A percentile compares a stretch with the other conserved stretches of the same genome.
Evolutionary conservation across 1,140 invertebrate species (phyloP).

Genomic region (Hetaerina americana): DNA sequence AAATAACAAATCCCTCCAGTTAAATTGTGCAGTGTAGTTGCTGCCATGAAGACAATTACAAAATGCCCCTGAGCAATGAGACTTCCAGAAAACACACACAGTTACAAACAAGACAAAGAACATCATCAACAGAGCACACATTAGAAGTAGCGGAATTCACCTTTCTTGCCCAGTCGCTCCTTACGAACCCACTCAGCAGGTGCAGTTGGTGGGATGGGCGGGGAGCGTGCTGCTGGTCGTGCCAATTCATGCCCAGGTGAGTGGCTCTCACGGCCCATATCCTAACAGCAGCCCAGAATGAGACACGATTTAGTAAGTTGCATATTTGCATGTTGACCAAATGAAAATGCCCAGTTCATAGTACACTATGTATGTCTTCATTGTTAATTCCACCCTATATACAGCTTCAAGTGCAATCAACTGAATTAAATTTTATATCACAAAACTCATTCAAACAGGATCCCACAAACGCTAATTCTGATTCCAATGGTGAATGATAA

Average conservation of each 20-base stretch:
- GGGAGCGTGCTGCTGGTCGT: background rate
- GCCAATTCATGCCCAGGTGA: background rate
- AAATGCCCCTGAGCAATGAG: background rate
- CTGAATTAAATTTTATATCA: too few species aligned
- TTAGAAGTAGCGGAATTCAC: conserved; percentile 92
- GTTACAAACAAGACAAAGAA: background rate
- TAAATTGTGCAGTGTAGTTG: too few species aligned
- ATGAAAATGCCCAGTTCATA: too few species aligned
- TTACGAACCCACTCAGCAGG: conserved; percentile 68
- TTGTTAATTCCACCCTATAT: too few species aligned
- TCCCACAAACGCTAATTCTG: background rate
- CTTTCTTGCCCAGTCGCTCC: conserved; percentile 83
- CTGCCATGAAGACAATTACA: background rate
- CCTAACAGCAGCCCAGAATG: too few species aligned
- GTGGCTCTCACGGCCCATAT: conserved; percentile 3
- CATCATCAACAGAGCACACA: background rate
- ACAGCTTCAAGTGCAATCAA: too few species aligned
- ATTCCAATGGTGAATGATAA: background rate
- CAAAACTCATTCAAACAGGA: too few species aligned
- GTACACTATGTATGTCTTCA: too few species aligned
- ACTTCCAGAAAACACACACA: background rate
- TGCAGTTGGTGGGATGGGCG: conserved; percentile 34
- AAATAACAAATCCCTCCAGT: too few species aligned
- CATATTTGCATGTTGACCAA: too few species aligned
- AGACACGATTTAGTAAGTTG: too few species aligned